phyloP scores from a whole-genome alignment of 2,888 invertebrate genomes.

The Ectropis crepuscularia region DNA sequence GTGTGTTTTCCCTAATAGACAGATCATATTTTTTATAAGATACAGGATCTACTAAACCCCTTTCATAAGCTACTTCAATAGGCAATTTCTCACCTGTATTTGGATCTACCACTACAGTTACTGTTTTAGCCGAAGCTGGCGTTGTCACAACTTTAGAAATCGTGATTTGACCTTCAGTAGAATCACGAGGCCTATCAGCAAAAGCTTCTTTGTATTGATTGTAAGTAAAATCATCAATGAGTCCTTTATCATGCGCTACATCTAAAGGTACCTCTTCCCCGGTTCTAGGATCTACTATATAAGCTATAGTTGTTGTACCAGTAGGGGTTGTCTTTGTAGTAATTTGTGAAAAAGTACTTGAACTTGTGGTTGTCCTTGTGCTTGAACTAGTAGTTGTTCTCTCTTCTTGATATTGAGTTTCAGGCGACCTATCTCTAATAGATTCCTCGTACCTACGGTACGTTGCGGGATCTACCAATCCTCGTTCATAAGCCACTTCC shows the following conservation, averaged over 20 bases:
- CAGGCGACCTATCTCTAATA: constrained; percentile 66
- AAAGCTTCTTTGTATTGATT: constrained; percentile 39
- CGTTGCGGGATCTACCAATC: constrained; percentile 86
- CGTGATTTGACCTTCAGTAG: constrained; percentile 37
- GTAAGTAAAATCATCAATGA: constrained; percentile 59
- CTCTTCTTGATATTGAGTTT: constrained; percentile 52
- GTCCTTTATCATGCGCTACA: constrained; percentile 89
- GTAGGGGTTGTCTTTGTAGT: constrained; percentile 38
- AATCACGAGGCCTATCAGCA: constrained; percentile 29
- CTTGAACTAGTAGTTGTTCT: constrained; percentile 47
- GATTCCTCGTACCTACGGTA: constrained; percentile 82
- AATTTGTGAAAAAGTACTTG: constrained; percentile 50
- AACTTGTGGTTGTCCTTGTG: constrained; percentile 45
- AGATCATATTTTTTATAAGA: constrained; percentile 80
- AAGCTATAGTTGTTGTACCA: constrained; percentile 45
- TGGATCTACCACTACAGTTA: constrained; percentile 86
- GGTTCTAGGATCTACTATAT: constrained; percentile 90
- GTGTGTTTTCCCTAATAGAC: constrained; percentile 59
- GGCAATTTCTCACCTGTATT: constrained; percentile 89
- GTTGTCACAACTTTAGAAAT: constrained; percentile 72
- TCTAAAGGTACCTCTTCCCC: constrained; percentile 91
- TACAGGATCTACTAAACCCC: constrained; percentile 67
- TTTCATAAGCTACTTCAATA: constrained; percentile 88
- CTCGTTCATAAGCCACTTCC: constrained; percentile 91
- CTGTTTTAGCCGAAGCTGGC: constrained; percentile 42